Evolutionary conservation across 2,797 vertebrate species (phyloP), one percentile per base, ranked within the genome.

Genomic region (Triplophysa yarkandensis): DNA sequence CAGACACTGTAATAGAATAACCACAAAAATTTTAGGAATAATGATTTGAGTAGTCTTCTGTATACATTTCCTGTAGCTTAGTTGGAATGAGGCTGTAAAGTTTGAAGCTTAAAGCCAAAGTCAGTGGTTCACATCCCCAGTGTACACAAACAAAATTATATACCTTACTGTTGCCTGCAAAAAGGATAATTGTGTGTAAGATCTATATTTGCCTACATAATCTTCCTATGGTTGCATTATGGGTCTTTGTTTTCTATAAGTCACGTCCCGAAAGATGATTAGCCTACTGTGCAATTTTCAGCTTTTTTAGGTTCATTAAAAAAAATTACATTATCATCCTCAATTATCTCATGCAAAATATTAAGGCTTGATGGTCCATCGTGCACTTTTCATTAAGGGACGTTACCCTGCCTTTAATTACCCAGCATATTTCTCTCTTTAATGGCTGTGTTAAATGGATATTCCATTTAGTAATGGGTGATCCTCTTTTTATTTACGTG

Each of bases 331-430:
- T 60, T 25, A 65, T 73, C 74, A 30, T 48, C 57, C 66, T 76
- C 48, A 57, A 64, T 80, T 73, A 69, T 61, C 64, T 64, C 39
- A 52, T 39, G 62, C 73, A 74, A 68, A 67, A 76, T 54, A 58
- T 72, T 23, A 61, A 25, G 17, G 25, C 46, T 76, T 48, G 62
- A 75, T 61, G 62, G 58, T 32, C 41, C 58, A 32, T 52, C 39
- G 48, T 17, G 62, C 23, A 65, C 54, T 3, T 23, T 73, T 73
- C 61, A 41, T 65, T 65, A 63, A 55, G n/a, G 16, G 19, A 72
- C 4, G 32, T 34, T 0, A 23, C 48, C 23, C 63, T 44, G 34
- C 46, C 11, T 73, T 73, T 73, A 73, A 73, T 65, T 55, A 44
- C 23, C 48, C 2, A 0, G 9, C 71, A 65, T 65, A 55, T 55